These are phyloP conservation scores for Lepidotrigona ventralis DNA, from an alignment of 1,140 invertebrate genomes.

Conservation along the genomic window DNA sequence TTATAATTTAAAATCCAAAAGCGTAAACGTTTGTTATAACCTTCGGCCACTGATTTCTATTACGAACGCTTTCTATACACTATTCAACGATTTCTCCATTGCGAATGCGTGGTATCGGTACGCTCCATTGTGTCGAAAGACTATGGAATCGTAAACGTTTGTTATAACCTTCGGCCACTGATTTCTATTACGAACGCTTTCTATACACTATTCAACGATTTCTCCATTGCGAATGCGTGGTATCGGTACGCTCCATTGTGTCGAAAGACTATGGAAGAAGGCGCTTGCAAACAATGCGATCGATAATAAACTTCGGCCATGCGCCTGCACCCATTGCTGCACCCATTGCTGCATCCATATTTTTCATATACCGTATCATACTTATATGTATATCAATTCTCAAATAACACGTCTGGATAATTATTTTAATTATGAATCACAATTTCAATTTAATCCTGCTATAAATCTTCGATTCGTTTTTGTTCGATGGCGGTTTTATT, in stretches of 20 bases:
- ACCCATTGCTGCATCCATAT: constrained; percentile 13
- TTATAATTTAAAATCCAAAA: background rate
- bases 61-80: background rate
- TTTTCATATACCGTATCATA: no score
- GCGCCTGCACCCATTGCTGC: constrained; percentile 30
- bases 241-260: background rate
- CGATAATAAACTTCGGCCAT: constrained; percentile 30
- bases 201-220: background rate
- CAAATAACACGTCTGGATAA: background rate
- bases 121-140: background rate
- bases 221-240: background rate
- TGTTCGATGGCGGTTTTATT: no score
- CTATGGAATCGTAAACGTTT: background rate
- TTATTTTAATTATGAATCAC: background rate
- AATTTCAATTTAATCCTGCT: background rate
- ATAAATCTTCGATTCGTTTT: no score
- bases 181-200: constrained; percentile 5
- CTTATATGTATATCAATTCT: background rate
- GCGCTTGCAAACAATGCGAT: constrained; percentile 35
- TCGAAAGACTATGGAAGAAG: background rate
- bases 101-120: background rate
- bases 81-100: background rate
- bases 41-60: constrained; percentile 10
- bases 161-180: background rate
- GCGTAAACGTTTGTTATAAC: background rate